Evolutionary conservation across 2,797 vertebrate genomes (phyloP).

Genomic region (Gobio occitaniae): DNA sequence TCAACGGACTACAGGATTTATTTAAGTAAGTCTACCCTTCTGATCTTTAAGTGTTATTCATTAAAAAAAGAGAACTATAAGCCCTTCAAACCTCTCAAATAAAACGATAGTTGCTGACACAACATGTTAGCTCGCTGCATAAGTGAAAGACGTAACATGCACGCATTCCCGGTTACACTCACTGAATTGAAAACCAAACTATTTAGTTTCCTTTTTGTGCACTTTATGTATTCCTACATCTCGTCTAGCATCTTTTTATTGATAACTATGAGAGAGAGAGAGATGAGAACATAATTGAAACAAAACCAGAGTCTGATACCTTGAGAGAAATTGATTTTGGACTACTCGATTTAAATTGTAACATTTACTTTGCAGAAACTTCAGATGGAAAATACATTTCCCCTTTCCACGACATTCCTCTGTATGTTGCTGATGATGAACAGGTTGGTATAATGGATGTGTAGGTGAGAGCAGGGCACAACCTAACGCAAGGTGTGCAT

Average conservation of each 20-base stretch:
- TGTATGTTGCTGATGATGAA: conserved; percentile 75
- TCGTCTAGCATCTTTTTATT: background rate
- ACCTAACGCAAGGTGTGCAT: too few species aligned
- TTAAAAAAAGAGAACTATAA: background rate
- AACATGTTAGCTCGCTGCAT: background rate
- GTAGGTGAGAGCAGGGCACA: too few species aligned
- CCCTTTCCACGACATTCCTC: conserved; percentile 98
- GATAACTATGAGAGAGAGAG: background rate
- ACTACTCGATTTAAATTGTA: background rate
- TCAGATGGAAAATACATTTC: conserved; percentile 91
- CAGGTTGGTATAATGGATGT: conserved; percentile 71
- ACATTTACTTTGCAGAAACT: conserved; percentile 78
- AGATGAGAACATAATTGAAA: background rate
- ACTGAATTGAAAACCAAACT: background rate
- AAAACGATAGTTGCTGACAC: background rate
- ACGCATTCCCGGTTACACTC: background rate
- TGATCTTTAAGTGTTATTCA: background rate
- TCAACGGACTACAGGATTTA: conserved; percentile 88
- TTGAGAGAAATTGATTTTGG: background rate
- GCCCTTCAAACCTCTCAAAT: background rate
- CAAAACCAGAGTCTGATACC: background rate
- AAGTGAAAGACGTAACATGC: background rate
- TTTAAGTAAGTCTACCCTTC: conserved; percentile 87
- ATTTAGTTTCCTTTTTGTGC: background rate
- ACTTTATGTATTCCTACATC: background rate